Conservation (phyloP, 1,140 invertebrate genomes). For the Hirudo medicinalis region DNA sequence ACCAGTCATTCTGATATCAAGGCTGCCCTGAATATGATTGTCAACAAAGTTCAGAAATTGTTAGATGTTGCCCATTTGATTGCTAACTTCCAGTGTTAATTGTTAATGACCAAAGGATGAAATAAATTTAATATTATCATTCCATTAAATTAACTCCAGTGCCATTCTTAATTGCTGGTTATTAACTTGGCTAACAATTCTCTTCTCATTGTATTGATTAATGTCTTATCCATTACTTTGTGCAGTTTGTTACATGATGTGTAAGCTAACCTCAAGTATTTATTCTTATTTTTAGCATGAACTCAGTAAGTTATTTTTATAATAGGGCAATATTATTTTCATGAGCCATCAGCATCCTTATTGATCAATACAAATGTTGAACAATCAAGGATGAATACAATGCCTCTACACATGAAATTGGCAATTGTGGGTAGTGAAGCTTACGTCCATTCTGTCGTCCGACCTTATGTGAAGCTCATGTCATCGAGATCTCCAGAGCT, state of each 20-base stretch:
- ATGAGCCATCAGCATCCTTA: neutral
- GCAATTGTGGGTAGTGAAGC: slow-evolving; percentile 73
- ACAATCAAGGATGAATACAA: slow-evolving; percentile 63
- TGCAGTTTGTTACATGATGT: too few relatives aligned
- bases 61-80: slow-evolving; percentile 43
- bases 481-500: slow-evolving; percentile 78
- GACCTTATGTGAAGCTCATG: slow-evolving; percentile 78
- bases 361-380: slow-evolving; percentile 44
- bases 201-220: too few relatives aligned
- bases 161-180: too few relatives aligned
- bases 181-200: too few relatives aligned
- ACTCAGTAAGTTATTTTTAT: too few relatives aligned
- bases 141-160: too few relatives aligned
- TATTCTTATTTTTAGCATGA: too few relatives aligned
- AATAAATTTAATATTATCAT: neutral
- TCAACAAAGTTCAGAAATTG: slow-evolving; percentile 80
- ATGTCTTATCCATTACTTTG: too few relatives aligned
- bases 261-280: too few relatives aligned
- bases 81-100: neutral
- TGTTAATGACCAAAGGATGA: neutral
- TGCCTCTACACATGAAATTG: slow-evolving; percentile 65
- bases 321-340: too few relatives aligned
- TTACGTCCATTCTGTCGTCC: slow-evolving; percentile 67
- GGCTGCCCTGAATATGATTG: slow-evolving; percentile 63
- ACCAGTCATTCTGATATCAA: slow-evolving; percentile 63